Evolutionary conservation across 2,113 vertebrate species (phyloP), one percentile per base, ranked within the genome.

Genomic region (Anguilla japonica): DNA sequence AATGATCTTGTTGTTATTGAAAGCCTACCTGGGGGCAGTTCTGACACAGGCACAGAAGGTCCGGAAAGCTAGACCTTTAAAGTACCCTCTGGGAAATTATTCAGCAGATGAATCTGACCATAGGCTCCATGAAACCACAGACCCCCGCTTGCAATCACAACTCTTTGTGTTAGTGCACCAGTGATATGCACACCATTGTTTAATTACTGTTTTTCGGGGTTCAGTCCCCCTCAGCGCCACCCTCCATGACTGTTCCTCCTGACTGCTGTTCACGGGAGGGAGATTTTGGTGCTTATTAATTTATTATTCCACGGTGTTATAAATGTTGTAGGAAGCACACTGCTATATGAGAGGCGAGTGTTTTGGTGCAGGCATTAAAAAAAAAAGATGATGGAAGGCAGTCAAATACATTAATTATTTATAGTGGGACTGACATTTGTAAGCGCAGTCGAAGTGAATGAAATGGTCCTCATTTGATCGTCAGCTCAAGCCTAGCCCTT

Each of bases 31-130:
- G 89, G 89, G 92, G 88, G 93, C 89, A 91, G 87, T 91, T 93
- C 88, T 86, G 87, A 91, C 85, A 92, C 84, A 90, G 86, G 20
- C 92, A 89, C 87, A 90, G 88, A 88, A 90, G 88, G 89, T 90
- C 90, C 85, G 90, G 87, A 87, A 86, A 85, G 87, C 88, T 87
- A 93, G 92, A 91, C 89, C 89, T 93, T 91, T 93, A 93, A 92
- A 91, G 91, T 86, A 91, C 83, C 89, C 20, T 86, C 91, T 50
- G 60, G 82, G 89, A 91, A 93, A 95, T 95, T 92, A 95, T 95
- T 95, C 89, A 95, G 89, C 87, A 83, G 87, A 89, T 81, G 26
- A 1, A 13, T 75, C n/a, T 34, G 43, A 92, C 90, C 90, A 86
- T 43, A 88, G 84, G 87, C 79, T 91, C 87, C 86, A 87, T 71